Percentiles rank a stretch among this genome's conserved stretches.
These are phyloP conservation scores for Synanceia verrucosa DNA, from an alignment of 2,797 vertebrate genomes.

Conservation along the genomic window DNA sequence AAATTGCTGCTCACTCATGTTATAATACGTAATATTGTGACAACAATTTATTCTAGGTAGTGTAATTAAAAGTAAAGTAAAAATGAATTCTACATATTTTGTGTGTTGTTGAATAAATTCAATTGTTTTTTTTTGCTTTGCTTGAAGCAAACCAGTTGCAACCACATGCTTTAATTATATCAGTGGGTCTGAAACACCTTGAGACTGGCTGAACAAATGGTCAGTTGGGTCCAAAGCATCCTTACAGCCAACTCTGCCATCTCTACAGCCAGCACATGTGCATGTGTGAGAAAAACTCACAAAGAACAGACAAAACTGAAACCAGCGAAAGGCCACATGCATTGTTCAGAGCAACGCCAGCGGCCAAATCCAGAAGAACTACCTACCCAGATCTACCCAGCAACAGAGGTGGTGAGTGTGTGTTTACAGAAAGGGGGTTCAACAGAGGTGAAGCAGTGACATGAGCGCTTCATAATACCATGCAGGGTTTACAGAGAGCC, in stretches of 20 bases:
- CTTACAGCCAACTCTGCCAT: slow-evolving; percentile 38
- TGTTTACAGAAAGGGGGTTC: slow-evolving; percentile 9
- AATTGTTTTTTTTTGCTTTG: not conserved
- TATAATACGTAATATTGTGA: not conserved
- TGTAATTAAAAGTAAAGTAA: not conserved
- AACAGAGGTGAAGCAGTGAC: slow-evolving; percentile 51
- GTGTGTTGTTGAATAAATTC: not conserved
- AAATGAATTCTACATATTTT: not conserved
- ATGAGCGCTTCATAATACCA: slow-evolving; percentile 55
- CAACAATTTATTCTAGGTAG: not conserved
- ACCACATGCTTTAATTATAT: slow-evolving; percentile 76
- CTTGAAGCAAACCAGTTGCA: not conserved
- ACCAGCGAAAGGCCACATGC: slow-evolving; percentile 61
- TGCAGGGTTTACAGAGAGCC: slow-evolving; percentile 53
- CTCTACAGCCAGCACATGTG: slow-evolving; percentile 6
- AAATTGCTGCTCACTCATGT: too few relatives aligned
- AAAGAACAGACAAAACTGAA: slow-evolving; percentile 31
- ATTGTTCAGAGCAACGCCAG: slow-evolving; percentile 47
- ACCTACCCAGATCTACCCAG: slow-evolving; percentile 66
- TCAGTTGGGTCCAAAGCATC: slow-evolving; percentile 55
- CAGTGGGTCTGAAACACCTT: slow-evolving; percentile 78
- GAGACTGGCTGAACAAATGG: slow-evolving; percentile 71
- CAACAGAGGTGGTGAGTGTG: slow-evolving; percentile 59
- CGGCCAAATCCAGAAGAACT: slow-evolving; percentile 39
- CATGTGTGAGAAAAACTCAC: slow-evolving; percentile 12